phyloP scores from a whole-genome alignment of 2,888 invertebrate species.

The Polydrusus tereticollis region DNA sequence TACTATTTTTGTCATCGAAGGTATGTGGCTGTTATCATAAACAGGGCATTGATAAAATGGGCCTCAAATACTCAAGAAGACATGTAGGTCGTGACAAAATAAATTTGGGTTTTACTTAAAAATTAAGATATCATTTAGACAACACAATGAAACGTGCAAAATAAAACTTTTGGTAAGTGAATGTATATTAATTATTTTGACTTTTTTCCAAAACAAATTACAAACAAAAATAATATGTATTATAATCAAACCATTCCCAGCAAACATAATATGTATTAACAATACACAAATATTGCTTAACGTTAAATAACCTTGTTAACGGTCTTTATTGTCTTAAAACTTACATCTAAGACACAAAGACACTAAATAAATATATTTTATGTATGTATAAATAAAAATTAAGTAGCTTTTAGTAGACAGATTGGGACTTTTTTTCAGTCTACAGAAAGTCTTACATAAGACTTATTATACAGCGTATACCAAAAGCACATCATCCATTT shows the following conservation, averaged over 20 bases:
- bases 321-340: slow-evolving; percentile 57
- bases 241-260: slow-evolving; percentile 56
- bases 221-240: slow-evolving; percentile 33
- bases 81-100: no score
- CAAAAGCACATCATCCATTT: no score
- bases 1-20: no score
- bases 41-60: no score
- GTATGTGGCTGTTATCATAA: no score
- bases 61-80: no score
- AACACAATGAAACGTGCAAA: not conserved
- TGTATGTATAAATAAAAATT: slow-evolving; percentile 43
- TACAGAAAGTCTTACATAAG: not conserved
- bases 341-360: slow-evolving; percentile 57
- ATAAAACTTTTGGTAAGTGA: not conserved
- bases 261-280: slow-evolving; percentile 60
- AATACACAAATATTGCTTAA: slow-evolving; percentile 61
- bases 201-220: slow-evolving; percentile 10
- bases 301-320: slow-evolving; percentile 51
- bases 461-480: no score
- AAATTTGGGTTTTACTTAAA: no score
- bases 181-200: slow-evolving; percentile 13
- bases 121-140: no score
- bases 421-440: not conserved
- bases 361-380: slow-evolving; percentile 46
- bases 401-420: slow-evolving; percentile 34